phyloP scores from a whole-genome alignment of 2,888 invertebrate genomes.

The Tetanocera ferruginea region DNA sequence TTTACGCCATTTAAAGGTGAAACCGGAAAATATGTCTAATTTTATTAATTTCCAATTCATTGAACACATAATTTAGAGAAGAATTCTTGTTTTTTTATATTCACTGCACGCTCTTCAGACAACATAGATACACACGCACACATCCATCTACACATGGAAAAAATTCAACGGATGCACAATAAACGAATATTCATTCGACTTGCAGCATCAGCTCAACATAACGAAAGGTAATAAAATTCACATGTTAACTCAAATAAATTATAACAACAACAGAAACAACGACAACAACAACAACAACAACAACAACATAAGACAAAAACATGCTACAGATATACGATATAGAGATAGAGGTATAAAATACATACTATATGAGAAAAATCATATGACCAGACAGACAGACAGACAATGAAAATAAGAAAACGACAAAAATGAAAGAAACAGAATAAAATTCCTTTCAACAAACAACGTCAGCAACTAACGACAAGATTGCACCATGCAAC shows the following conservation, averaged over 20 bases:
- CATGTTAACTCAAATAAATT: constrained; percentile 23
- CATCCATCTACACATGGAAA: background rate
- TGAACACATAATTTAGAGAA: no score
- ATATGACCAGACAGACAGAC: background rate
- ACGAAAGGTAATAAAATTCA: constrained; percentile 31
- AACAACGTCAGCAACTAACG: constrained; percentile 9
- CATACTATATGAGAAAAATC: constrained; percentile 13
- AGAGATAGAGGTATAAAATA: background rate
- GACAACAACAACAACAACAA: constrained; percentile 1
- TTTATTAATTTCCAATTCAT: no score
- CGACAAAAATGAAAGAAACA: background rate
- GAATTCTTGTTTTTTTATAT: no score
- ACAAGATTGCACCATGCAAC: constrained; percentile 16
- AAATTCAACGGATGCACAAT: no score
- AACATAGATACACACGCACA: background rate
- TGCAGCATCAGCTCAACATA: constrained; percentile 22
- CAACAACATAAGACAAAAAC: constrained; percentile 28
- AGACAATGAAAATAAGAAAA: constrained; percentile 33
- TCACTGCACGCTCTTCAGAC: no score
- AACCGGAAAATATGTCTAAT: no score
- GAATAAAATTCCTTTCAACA: constrained; percentile 33
- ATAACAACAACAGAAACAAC: background rate
- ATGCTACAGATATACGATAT: constrained; percentile 29
- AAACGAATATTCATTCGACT: background rate
- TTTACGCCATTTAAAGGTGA: no score